phyloP scores from a whole-genome alignment of 2,797 vertebrate species.

The Anniella stebbinsi region DNA sequence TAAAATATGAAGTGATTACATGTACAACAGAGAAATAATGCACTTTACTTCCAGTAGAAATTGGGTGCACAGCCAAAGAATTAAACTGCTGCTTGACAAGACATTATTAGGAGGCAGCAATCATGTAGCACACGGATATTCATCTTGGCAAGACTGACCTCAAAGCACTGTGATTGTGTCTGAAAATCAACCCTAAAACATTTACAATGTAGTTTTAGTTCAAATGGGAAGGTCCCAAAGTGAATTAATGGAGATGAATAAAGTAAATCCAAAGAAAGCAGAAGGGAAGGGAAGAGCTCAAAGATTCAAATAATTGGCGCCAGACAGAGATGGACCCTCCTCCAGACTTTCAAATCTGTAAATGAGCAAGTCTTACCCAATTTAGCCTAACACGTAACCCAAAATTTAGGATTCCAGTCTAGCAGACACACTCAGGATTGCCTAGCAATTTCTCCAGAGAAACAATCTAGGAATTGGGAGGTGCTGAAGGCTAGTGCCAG shows the following conservation, averaged over 20 bases:
- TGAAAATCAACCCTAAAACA: neutral
- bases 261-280: neutral
- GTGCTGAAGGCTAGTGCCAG: neutral
- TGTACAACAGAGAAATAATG: neutral
- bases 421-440: neutral
- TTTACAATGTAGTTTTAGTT: neutral
- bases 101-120: neutral
- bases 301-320: neutral
- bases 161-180: neutral
- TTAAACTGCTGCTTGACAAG: neutral
- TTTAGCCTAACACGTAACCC: neutral
- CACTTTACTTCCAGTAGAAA: neutral
- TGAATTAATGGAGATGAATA: neutral
- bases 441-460: neutral
- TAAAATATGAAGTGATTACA: neutral
- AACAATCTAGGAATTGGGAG: neutral
- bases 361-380: neutral
- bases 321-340: neutral
- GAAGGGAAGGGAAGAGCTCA: accelerated
- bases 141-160: neutral
- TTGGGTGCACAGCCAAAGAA: neutral
- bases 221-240: constrained; percentile 7
- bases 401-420: neutral
- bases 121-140: neutral
- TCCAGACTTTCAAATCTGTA: neutral